A percentile compares a stretch with the other conserved stretches of the same genome.
Evolutionary conservation across 2,797 vertebrate genomes (phyloP).

Genomic region (Nannoperca obscura): DNA sequence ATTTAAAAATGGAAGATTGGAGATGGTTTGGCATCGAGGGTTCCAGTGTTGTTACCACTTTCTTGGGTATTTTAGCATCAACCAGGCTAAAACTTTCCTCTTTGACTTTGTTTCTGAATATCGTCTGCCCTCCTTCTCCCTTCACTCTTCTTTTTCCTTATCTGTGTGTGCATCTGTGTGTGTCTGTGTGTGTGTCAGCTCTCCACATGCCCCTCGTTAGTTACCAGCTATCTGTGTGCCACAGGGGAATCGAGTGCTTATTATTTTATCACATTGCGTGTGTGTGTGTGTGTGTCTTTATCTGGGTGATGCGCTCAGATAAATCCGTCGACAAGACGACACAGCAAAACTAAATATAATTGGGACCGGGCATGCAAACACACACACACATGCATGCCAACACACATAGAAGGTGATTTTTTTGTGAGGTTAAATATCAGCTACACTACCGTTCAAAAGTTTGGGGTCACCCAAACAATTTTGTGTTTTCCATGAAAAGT

Average conservation of each 20-base stretch:
- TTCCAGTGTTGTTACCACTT: too few relatives aligned
- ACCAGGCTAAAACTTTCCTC: neutral
- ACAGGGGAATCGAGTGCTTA: conserved; percentile 28
- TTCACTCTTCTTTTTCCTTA: neutral
- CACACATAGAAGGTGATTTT: neutral
- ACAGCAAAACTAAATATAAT: conserved; percentile 53
- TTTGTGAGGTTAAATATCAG: neutral
- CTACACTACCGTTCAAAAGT: too few relatives aligned
- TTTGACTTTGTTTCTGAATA: neutral
- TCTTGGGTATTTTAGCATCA: too few relatives aligned
- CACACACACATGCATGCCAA: conserved; percentile 8
- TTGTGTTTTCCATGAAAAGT: too few relatives aligned
- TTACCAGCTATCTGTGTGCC: conserved; percentile 37
- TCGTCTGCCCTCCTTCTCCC: neutral
- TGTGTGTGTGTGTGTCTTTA: conserved; percentile 13
- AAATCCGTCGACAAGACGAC: conserved; percentile 28
- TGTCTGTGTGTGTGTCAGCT: conserved; percentile 26
- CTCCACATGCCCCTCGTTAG: conserved; percentile 52
- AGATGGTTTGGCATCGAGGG: too few relatives aligned
- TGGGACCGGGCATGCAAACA: conserved; percentile 30
- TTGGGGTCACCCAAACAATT: too few relatives aligned
- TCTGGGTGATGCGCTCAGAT: conserved; percentile 24
- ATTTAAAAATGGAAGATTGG: too few relatives aligned
- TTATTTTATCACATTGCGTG: conserved; percentile 45
- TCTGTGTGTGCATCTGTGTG: conserved; percentile 2